phyloP scores from a whole-genome alignment of 2,113 vertebrate genomes.

The Thryonomys swinderianus region DNA sequence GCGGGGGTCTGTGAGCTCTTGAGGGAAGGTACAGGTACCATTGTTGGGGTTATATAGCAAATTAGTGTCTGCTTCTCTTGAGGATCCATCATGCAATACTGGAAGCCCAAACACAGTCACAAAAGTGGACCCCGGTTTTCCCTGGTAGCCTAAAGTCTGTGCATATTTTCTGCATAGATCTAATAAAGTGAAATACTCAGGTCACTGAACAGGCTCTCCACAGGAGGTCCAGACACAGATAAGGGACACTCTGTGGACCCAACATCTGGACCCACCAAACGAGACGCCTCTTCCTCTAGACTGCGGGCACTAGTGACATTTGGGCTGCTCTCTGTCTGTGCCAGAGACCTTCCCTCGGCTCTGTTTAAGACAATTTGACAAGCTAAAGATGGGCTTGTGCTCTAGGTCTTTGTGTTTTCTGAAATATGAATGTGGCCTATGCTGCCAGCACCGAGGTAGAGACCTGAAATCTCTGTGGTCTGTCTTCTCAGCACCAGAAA shows the following conservation, averaged over 20 bases:
- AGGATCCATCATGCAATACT: slow-evolving; percentile 81
- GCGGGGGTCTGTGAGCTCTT: slow-evolving; percentile 84
- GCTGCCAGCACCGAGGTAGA: slow-evolving; percentile 86
- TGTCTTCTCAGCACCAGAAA: slow-evolving; percentile 86
- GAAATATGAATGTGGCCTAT: slow-evolving; percentile 86
- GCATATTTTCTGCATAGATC: slow-evolving; percentile 87
- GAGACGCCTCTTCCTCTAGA: slow-evolving; percentile 86
- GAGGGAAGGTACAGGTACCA: slow-evolving; percentile 85
- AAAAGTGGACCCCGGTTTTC: slow-evolving; percentile 90
- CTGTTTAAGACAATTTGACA: slow-evolving; percentile 90
- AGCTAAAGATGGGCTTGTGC: slow-evolving; percentile 88
- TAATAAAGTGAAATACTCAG: slow-evolving; percentile 88
- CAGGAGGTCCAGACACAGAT: slow-evolving; percentile 78
- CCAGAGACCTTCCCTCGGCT: slow-evolving; percentile 80
- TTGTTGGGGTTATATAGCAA: slow-evolving; percentile 89
- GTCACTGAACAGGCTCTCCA: slow-evolving; percentile 83
- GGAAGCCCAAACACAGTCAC: slow-evolving; percentile 88
- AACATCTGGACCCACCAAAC: slow-evolving; percentile 86
- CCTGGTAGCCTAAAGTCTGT: slow-evolving; percentile 78
- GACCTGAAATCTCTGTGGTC: slow-evolving; percentile 92
- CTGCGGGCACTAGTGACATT: slow-evolving; percentile 89
- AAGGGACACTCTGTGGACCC: slow-evolving; percentile 75
- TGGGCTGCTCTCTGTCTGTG: slow-evolving; percentile 82
- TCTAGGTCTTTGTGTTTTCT: slow-evolving; percentile 86
- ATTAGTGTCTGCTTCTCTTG: slow-evolving; percentile 80